Evolutionary conservation across 2,888 invertebrate genomes (phyloP).

Genomic region (Listrodromus nycthemerus): DNA sequence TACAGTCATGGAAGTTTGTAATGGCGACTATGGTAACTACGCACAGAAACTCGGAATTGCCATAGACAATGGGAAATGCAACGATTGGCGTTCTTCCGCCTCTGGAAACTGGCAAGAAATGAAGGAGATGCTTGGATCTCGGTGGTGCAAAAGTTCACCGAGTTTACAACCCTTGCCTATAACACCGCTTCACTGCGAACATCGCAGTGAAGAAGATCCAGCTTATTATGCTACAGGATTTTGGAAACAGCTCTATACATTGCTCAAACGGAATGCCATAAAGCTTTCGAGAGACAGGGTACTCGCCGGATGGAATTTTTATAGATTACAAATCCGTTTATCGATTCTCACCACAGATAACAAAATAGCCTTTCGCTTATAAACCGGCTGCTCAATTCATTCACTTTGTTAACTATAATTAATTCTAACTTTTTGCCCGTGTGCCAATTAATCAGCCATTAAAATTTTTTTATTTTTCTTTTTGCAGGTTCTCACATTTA

Average conservation of each 20-base stretch:
- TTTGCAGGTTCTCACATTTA: conserved; percentile 89
- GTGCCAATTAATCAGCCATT: not conserved
- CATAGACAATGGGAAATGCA: conserved; percentile 88
- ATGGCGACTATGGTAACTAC: conserved; percentile 90
- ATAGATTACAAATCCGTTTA: not conserved
- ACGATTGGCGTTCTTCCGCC: conserved; percentile 85
- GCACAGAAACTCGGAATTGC: conserved; percentile 86
- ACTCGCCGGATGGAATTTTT: conserved; percentile 17
- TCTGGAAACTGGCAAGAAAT: conserved; percentile 57
- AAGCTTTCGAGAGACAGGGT: conserved; percentile 89
- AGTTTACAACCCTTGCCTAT: conserved; percentile 82
- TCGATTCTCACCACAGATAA: not conserved
- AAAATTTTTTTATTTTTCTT: not conserved
- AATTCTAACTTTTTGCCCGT: not conserved
- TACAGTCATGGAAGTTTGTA: conserved; percentile 92
- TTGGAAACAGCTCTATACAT: conserved; percentile 86
- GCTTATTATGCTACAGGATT: conserved; percentile 87
- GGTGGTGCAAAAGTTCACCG: conserved; percentile 82
- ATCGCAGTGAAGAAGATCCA: conserved; percentile 69
- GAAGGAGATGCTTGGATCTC: conserved; percentile 85
- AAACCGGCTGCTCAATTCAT: not conserved
- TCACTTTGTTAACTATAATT: not conserved
- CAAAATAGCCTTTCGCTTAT: not conserved
- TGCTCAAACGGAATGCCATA: conserved; percentile 88
- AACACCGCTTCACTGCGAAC: conserved; percentile 74